Base-by-base conservation (phyloP, 2,888 invertebrate genomes). In the Zeuzera pyrina region DNA sequence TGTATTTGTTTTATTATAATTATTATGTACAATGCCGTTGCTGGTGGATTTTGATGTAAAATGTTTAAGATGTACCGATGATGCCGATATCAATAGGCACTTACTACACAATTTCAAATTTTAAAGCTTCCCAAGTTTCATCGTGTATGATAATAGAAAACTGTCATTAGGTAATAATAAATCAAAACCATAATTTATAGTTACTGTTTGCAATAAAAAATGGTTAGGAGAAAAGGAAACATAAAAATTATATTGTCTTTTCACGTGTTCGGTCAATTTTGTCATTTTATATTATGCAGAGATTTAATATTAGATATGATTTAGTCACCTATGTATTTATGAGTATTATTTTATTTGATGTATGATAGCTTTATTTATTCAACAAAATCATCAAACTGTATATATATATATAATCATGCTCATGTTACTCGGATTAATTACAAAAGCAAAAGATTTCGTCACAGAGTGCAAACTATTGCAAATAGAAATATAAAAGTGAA, bases 191-290 rank as follows among this genome's bases (percentile, higher is more conserved):
- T 70, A 61, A 79, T 79, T 78, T 78, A 79, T 69, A 48, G 52
- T 69, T 55, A 67, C 58, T 52, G 65, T 62, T 51, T 41, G 49
- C 60, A 51, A 68, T 78, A 74, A 77, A 64, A 36, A 72, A 65
- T 58, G 48, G 54, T 47, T 52, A 54, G 52, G 8, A 6, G 48
- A 61, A 41, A 54, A 71, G 73, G 67, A 73, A 72, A 62, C 70
- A 72, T 78, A 72, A 79, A 74, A 78, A 57, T 61, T 71, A 70
- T 76, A 73, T 65, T 67, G 63, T 66, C 65, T 62, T 66, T 66
- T 71, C 71, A 78, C 74, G 72, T 76, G 77, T 71, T 58, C 42
- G 55, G 50, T 47, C 47, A 57, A 58, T 55, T 7, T 25, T n/a
- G n/a, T n/a, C n/a, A n/a, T n/a, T n/a, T n/a, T n/a, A n/a, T n/a